Base-by-base conservation (phyloP, 2,113 vertebrate species). In the Sorex fumeus region DNA sequence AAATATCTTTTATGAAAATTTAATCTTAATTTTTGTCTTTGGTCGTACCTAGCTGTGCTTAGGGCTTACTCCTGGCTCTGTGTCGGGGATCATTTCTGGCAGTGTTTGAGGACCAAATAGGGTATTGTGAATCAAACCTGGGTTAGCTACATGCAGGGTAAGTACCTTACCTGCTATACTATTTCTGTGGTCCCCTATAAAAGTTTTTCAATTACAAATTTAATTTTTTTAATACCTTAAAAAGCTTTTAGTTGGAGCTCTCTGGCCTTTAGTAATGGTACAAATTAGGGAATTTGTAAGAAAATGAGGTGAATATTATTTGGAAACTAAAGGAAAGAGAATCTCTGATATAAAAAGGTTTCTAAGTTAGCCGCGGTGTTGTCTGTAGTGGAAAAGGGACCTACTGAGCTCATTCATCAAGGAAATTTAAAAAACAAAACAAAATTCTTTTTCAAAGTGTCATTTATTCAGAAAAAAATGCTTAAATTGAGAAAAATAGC, bases 141-240 rank as follows among this genome's bases (percentile, higher is more conserved):
- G 47, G 18, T 60, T 23, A 60, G 18, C 21, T 60, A 23, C 57
- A 60, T 60, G 57, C 18, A 60, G 57, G 18, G 18, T 21, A 60
- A 53, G 6, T 23, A 60, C 57, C 57, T 60, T 21, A 23, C 57
- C 57, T 23, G 21, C 57, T 21, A 23, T 60, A 60, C 57, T 60
- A 60, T 21, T 21, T 60, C 57, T 60, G 57, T 23, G 18, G 19
- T 19, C 57, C 57, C 21, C 18, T 23, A 7, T 6, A 23, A 60
- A 60, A 60, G 28, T 15, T 40, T 91, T 87, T 80, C 27, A 81
- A 70, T n/a, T 85, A 81, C 40, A 81, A 69, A 43, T 74, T 40
- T 50, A 70, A 84, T 89, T 69, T 91, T 3, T 88, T 84, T 92
- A 85, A 67, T 64, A 81, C 36, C 50, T 89, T 88, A 53, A 43